Base-by-base conservation (phyloP, 2,797 vertebrate genomes). In the Sebastiscus tertius region DNA sequence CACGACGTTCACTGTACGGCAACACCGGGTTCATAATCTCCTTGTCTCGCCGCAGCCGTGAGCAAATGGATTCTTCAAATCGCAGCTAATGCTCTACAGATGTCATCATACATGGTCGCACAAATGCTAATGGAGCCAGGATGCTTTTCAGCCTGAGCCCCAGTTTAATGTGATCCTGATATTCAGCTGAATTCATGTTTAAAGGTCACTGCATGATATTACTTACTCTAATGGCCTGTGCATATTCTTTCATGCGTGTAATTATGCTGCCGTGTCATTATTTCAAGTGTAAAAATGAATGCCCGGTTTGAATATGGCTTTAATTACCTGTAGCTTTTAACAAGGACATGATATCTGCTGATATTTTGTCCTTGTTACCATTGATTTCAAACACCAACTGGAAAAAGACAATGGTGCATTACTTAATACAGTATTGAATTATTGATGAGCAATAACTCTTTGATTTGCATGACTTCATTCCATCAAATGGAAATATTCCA, bases 31-130 rank as follows among this genome's bases (percentile, higher is more conserved):
- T 60, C 60, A 76, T 86, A 75, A 87, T 83, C 79, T 82, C 83
- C 67, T 64, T 77, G 82, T 85, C 68, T 87, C 75, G 9, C 59
- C 1, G 27, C 80, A 81, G 59, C 69, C 22, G 1, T 58, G 56
- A 81, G 71, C 79, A 82, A 91, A 90, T 88, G 58, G 77, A 86
- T 86, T 80, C 83, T 75, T 85, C 42, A 83, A 58, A 85, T 78
- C 11, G 22, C 22, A 39, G 2, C 72, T 83, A 70, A 87, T 82
- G 77, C 85, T 88, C 55, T 59, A 59, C 61, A 82, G 76, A 81
- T 75, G 83, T 77, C 78, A 79, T 81, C 79, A 36, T 81, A 82
- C 63, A 77, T 64, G 31, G 67, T 55, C 8, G 20, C 61, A 65
- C 55, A 80, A 71, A 86, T 61, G 64, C 72, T 88, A 83, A 87